Percentiles rank a stretch among this genome's conserved stretches.
These are phyloP conservation scores for Hydropotes inermis DNA, from an alignment of 2,113 vertebrate species.

Conservation along the genomic window DNA sequence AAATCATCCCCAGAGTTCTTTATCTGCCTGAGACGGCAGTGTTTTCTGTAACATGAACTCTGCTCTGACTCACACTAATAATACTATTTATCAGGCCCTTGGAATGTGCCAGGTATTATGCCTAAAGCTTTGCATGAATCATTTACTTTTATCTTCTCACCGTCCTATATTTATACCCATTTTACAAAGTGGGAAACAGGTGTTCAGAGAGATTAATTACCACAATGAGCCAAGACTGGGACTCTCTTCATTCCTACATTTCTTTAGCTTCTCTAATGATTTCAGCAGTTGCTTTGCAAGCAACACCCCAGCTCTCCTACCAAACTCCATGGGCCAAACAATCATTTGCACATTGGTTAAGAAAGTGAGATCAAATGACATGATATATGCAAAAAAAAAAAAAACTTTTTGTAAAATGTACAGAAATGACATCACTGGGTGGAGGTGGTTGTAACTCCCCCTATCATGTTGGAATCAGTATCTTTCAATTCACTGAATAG, in stretches of 20 bases:
- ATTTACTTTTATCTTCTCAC: neutral
- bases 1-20: neutral
- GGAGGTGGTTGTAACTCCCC: neutral
- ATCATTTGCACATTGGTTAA: neutral
- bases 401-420: neutral
- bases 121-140: neutral
- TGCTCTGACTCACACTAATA: neutral
- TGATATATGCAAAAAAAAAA: neutral
- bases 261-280: neutral
- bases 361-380: neutral
- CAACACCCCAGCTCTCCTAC: neutral
- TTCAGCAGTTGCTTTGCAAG: neutral
- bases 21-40: neutral
- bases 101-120: neutral
- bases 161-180: neutral
- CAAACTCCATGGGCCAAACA: neutral
- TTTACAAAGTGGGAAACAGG: neutral
- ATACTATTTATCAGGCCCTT: neutral
- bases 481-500: neutral
- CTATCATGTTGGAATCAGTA: neutral
- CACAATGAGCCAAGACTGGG: neutral
- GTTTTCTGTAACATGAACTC: neutral
- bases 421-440: neutral
- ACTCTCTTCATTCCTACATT: neutral
- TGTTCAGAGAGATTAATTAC: neutral